phyloP scores from a whole-genome alignment of 30 jellyfish, hydroid and myxozoan genomes.

The Phacellophora camtschatica region DNA sequence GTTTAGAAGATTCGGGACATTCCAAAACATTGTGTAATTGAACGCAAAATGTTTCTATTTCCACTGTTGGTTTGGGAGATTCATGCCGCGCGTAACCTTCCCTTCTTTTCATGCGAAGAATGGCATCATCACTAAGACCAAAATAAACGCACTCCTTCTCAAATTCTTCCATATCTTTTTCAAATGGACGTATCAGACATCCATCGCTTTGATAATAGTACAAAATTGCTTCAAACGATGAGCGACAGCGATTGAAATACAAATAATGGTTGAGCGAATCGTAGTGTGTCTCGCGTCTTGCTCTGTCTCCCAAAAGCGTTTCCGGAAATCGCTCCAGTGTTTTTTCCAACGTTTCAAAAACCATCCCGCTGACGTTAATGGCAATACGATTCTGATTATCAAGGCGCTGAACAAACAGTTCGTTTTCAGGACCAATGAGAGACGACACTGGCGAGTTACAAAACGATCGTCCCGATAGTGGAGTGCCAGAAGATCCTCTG shows the following conservation, averaged over 20 bases:
- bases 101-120: slow-evolving; percentile 67
- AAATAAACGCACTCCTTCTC: slow-evolving; percentile 75
- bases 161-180: slow-evolving; percentile 60
- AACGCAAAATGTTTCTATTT: background rate
- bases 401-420: background rate
- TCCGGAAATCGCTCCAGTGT: slow-evolving; percentile 81
- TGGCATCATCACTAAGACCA: slow-evolving; percentile 64
- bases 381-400: slow-evolving; percentile 18
- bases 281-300: slow-evolving; percentile 36
- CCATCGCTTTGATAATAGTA: slow-evolving; percentile 89
- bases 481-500: background rate
- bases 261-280: slow-evolving; percentile 6
- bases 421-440: background rate
- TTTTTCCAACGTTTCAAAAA: slow-evolving; percentile 73
- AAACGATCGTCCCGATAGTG: slow-evolving; percentile 20
- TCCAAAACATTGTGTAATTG: slow-evolving; percentile 51
- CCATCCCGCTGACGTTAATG: slow-evolving; percentile 78
- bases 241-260: slow-evolving; percentile 66
- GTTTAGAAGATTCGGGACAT: slow-evolving; percentile 75
- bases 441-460: slow-evolving; percentile 11
- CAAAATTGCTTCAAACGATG: slow-evolving; percentile 87
- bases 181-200: slow-evolving; percentile 72
- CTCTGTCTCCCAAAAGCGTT: slow-evolving; percentile 82
- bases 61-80: background rate
- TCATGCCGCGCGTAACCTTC: slow-evolving; percentile 77